Evolutionary conservation across 2,797 vertebrate species (phyloP), one percentile per base, ranked within the genome.

Genomic region (Geotrypetes seraphini): DNA sequence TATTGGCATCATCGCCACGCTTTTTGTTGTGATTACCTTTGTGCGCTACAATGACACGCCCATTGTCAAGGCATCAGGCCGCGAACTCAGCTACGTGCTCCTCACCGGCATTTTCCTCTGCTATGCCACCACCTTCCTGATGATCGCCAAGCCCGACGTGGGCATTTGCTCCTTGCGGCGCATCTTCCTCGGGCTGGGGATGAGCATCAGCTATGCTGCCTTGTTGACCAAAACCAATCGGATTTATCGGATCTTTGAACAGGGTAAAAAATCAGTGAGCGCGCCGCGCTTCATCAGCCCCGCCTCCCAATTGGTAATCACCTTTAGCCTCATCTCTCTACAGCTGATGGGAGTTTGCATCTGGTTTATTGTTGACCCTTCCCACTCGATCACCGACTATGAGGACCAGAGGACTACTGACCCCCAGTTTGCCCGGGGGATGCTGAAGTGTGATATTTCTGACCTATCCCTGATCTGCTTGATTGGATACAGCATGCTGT

Each of bases 201-300:
- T 96, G 92, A 93, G 93, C 53, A 86, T 97, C 66, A 97, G 93
- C 70, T 96, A 97, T 1, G 90, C 93, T 0, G 92, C 93, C 1
- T 77, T 97, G 62, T 89, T 97, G 31, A 97, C 92, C 69, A 97
- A 97, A 81, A 96, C 92, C 47, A 96, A 96, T 73, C 87, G 92
- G 43, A 96, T 96, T 71, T 96, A 96, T 75, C 88, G 92, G 63
- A 96, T 96, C 78, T 96, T 96, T 5, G 92, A 95, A 75, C 92
- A 96, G 69, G 92, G 92, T 64, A 97, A 97, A 68, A 89, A 88
- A 70, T 93, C 90, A 0, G 91, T 96, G 47, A 93, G 88, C 0
- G 88, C 87, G 5, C 93, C 92, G 1, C 79, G 89, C 20, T 92
- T 95, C 54, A 97, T 97, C 78, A 95, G 91, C 54, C 93, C 92